Evolutionary conservation across 2,113 vertebrate species (phyloP), one percentile per base, ranked within the genome.

Genomic region (Myrmecophaga tridactyla): DNA sequence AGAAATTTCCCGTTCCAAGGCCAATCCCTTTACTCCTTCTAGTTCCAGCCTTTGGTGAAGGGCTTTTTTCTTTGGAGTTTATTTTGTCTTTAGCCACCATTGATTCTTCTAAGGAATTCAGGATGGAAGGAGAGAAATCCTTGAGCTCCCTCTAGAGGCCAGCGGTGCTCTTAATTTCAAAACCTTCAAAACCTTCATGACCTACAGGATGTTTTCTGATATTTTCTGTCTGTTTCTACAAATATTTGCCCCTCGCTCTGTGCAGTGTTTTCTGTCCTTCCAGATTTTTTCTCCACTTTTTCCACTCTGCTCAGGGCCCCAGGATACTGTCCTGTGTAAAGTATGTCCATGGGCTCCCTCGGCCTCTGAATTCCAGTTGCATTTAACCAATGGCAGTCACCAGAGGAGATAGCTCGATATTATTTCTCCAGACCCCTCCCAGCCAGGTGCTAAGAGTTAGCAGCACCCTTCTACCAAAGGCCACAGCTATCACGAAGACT

Each of bases 101-200:
- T 0, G 9, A 51, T 69, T 65, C 23, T 12, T 23, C 62, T 10
- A 6, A 1, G 21, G 23, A 36, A 14, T 13, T 25, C 17, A 43
- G 58, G 46, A 25, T 34, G 39, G 25, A n/a, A 63, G 60, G 48
- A 75, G 39, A 34, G 80, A 78, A 84, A 39, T 95, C 82, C 88
- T 93, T 23, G 96, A 43, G 94, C 86, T 72, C 97, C 93, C 97
- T 94, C 97, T 96, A 94, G 95, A 58, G 97, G 95, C 76, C 41
- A 46, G 3, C 0, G 0, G 15, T 5, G 36, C 39, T 83, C 77
- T 39, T 87, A 46, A 31, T 46, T 85, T 12, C 17, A 63, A 82
- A 76, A 87, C 10, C 25, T 67, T 34, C 31, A 17, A 7, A 3
- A 34, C 7, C 3, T 1, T 76, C 46, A 20, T 15, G 39, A 12